Base-by-base conservation (phyloP, 2,113 vertebrate genomes). In the Megaleporinus macrocephalus region DNA sequence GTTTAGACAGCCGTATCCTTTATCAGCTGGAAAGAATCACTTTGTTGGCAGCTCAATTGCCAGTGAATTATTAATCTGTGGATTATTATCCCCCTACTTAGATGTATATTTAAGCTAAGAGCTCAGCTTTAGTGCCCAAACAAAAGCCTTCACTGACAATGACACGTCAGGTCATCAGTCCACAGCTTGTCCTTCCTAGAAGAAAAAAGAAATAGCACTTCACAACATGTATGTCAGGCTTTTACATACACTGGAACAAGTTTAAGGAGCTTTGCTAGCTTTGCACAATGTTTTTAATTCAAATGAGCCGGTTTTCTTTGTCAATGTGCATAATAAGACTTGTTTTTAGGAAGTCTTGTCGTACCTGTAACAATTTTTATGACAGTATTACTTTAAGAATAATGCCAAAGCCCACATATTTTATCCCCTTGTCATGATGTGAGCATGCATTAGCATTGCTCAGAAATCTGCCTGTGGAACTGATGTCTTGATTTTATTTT, bases 1-100 rank as follows among this genome's bases (percentile, higher is more conserved):
- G 88, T 88, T 91, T 16, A 87, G 76, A 63, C 86, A 80, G 80
- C 70, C 30, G 61, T 73, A 83, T 74, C 74, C 44, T 33, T 87
- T 90, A 70, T 88, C 84, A 36, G 49, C 79, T 24, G 80, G 73
- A 81, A 88, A 82, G 83, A 91, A 91, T 90, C 86, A 88, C 86
- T 87, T 88, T 80, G 90, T 88, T 86, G 87, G 77, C 30, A 87
- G 86, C 87, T 91, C 87, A 69, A 33, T 74, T 92, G 73, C 68
- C 86, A 82, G 90, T 93, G 79, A 87, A 93, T 92, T 91, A 94
- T 93, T 93, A 51, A 93, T 89, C 86, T 80, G 88, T 88, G 79
- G 81, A 89, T 90, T 85, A 90, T 88, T 91, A 91, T 88, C 86
- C 82, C 83, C 84, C 83, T 86, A 65, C 82, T 89, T 91, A 75